Evolutionary conservation across 2,888 invertebrate genomes (phyloP).

Genomic region (Philonicus albiceps): DNA sequence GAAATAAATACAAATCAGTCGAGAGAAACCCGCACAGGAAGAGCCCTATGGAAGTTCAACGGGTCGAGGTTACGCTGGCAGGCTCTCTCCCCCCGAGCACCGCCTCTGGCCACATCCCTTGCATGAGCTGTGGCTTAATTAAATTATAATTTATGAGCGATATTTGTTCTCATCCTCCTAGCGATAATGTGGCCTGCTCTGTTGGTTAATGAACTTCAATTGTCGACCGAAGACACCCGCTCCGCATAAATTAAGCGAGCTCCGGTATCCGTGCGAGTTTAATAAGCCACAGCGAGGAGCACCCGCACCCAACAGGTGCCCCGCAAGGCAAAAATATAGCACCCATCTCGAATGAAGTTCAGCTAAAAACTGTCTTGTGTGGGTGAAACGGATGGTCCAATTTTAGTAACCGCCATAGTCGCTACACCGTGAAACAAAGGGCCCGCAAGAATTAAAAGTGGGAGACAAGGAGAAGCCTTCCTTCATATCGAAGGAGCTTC

Average conservation of each 20-base stretch:
- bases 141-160: constrained; percentile 38
- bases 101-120: background rate
- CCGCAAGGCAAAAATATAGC: background rate
- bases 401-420: background rate
- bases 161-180: constrained; percentile 15
- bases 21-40: background rate
- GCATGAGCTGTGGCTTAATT: constrained; percentile 10
- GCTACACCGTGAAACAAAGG: background rate
- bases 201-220: constrained; percentile 18
- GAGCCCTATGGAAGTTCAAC: background rate
- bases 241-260: background rate
- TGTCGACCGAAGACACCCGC: background rate
- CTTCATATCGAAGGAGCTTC: background rate
- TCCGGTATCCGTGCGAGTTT: background rate
- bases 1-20: background rate
- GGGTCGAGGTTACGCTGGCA: constrained; percentile 5
- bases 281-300: background rate
- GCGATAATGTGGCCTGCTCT: background rate
- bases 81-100: background rate
- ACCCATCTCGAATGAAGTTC: background rate
- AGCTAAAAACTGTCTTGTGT: background rate
- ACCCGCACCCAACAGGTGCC: background rate
- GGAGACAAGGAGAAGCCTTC: background rate
- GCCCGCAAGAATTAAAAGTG: background rate
- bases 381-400: background rate